Conservation (phyloP, 2,888 invertebrate genomes). For the Andrena dorsata region DNA sequence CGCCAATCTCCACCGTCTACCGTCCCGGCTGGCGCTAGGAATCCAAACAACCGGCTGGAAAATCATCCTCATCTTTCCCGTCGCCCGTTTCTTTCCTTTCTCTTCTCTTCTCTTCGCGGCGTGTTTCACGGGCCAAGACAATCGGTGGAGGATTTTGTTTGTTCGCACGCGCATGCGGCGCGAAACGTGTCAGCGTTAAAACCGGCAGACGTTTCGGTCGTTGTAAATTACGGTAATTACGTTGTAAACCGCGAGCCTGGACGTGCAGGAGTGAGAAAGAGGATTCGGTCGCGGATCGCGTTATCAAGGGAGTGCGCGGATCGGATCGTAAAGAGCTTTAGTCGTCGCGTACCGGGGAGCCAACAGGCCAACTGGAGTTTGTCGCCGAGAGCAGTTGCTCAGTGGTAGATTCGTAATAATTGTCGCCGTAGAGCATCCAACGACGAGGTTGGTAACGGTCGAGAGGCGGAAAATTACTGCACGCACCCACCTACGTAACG, state of each 20-base stretch:
- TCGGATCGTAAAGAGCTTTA: slow-evolving; percentile 47
- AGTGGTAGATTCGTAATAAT: not conserved
- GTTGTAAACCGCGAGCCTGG: slow-evolving; percentile 63
- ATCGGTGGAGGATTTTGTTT: slow-evolving; percentile 33
- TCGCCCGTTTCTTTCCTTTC: not conserved
- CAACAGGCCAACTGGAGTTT: not conserved
- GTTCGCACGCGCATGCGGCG: slow-evolving; percentile 35
- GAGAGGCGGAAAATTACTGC: slow-evolving; percentile 16
- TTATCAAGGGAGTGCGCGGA: slow-evolving; percentile 27
- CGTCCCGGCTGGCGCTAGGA: not conserved
- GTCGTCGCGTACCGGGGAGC: not conserved
- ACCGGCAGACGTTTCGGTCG: slow-evolving; percentile 47
- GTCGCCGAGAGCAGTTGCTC: not conserved
- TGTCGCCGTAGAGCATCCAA: too few species aligned
- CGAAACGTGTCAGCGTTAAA: slow-evolving; percentile 40
- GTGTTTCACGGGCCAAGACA: not conserved
- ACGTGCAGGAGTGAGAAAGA: slow-evolving; percentile 8
- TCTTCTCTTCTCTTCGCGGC: too few species aligned
- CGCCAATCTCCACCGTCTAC: not conserved
- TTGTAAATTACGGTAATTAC: slow-evolving; percentile 76
- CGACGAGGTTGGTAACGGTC: not conserved
- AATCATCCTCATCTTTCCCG: not conserved
- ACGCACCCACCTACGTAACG: not conserved
- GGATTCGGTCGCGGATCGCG: slow-evolving; percentile 21
- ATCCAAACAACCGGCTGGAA: not conserved